Evolutionary conservation across 2,888 invertebrate genomes (phyloP).

Genomic region (Spodoptera picta): DNA sequence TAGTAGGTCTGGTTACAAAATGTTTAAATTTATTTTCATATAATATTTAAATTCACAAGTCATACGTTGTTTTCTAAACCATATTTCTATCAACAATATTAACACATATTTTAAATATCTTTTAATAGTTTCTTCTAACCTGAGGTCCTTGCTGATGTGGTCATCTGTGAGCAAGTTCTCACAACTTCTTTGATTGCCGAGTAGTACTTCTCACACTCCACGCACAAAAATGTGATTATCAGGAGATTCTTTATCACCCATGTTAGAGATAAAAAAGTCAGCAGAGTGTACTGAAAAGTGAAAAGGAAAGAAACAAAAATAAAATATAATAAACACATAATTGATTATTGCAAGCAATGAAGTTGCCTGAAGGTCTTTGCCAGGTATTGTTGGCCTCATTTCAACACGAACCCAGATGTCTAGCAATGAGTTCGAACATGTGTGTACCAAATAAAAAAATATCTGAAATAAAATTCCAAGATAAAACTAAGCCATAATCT

Average conservation of each 20-base stretch:
- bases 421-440: not conserved
- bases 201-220: slow-evolving; percentile 15
- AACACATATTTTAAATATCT: no score
- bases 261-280: slow-evolving; percentile 4
- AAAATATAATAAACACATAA: no score
- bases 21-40: no score
- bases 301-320: not conserved
- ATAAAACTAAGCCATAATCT: no score
- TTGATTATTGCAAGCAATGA: no score
- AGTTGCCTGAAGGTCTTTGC: not conserved
- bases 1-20: no score
- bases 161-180: slow-evolving; percentile 13
- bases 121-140: not conserved
- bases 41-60: no score
- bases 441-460: not conserved
- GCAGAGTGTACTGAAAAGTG: slow-evolving; percentile 14
- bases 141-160: slow-evolving; percentile 5
- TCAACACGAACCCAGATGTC: not conserved
- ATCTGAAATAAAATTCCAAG: not conserved
- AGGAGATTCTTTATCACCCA: slow-evolving; percentile 17
- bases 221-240: slow-evolving; percentile 6
- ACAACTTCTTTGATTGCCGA: slow-evolving; percentile 2
- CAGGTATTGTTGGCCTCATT: not conserved
- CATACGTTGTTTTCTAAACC: no score
- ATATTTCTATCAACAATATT: no score